Conservation (phyloP, 2,113 vertebrate species). For the Thalassarche chlororhynchos region DNA sequence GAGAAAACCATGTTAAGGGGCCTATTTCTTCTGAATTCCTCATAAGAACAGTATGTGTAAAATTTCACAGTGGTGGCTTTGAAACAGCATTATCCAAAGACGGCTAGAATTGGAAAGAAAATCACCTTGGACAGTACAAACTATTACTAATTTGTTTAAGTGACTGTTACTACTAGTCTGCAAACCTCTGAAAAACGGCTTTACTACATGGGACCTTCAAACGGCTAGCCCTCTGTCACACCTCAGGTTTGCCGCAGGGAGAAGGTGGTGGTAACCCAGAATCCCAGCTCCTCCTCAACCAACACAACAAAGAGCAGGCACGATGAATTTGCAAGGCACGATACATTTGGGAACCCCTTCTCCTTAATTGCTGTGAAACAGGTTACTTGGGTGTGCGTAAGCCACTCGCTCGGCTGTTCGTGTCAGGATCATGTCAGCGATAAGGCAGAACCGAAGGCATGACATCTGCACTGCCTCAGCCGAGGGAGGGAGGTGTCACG, state of each 20-base stretch:
- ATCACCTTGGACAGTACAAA: neutral
- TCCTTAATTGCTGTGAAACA: neutral
- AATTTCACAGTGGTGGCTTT: neutral
- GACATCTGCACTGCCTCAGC: constrained; percentile 53
- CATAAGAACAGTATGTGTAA: neutral
- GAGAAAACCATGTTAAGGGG: neutral
- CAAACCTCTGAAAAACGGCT: neutral
- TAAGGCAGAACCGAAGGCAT: neutral
- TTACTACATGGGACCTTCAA: neutral
- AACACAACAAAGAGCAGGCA: rapidly evolving
- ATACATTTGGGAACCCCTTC: neutral
- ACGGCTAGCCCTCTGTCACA: neutral
- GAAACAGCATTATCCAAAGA: neutral
- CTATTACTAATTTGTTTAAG: neutral
- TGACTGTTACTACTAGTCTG: neutral
- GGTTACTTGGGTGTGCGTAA: neutral
- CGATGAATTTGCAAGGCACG: rapidly evolving
- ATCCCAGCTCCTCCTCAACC: neutral
- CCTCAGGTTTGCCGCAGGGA: neutral
- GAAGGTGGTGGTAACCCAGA: neutral
- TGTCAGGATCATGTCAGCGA: neutral
- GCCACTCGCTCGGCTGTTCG: rapidly evolving
- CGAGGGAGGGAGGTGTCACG: constrained; percentile 55
- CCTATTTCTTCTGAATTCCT: neutral
- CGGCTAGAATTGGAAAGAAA: neutral